Evolutionary conservation across 2,113 vertebrate species (phyloP), one percentile per base, ranked within the genome.

Genomic region (Vidua macroura): DNA sequence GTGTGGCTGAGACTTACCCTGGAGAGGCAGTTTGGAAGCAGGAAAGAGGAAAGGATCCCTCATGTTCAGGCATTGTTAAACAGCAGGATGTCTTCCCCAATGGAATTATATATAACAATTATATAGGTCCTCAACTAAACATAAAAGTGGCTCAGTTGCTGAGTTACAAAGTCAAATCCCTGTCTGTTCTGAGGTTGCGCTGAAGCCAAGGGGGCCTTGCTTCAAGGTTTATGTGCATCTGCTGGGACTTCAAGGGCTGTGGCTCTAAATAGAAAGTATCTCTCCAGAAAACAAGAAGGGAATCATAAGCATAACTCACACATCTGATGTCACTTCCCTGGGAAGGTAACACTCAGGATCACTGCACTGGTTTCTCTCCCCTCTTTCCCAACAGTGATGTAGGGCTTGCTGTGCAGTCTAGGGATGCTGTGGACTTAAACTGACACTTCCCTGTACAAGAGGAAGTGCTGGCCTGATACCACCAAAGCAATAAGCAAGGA

Each of bases 401-500:
- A 31, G 64, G 63, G 46, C 53, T 91, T 43, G 31, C 37, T 1
- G 10, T 62, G 59, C 81, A 67, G 83, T 39, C 27, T 15, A 17
- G 19, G 12, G 11, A 24, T 39, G 48, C 77, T 91, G 69, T 67
- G 52, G 49, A 11, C 8, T 56, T 48, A 33, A 62, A 16, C 46
- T 12, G 30, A 27, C 39, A 11, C 59, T 81, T 63, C 37, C 20
- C 68, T 0, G 0, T 12, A 25, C 0, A 0, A 86, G 68, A 10
- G 23, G 67, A 53, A 41, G 39, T 1, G 2, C 46, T 18, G 13
- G 25, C 18, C 43, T 86, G n/a, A 52, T 67, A 20, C 30, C 31
- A 12, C 48, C 48, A 48, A 11, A 52, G 67, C 78, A 62, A 46
- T 2, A 4, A 51, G 37, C 22, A 23, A 28, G 1, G 9, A 56